These are phyloP conservation scores for Lycia hirtaria DNA, from an alignment of 2,888 invertebrate species.

Conservation along the genomic window DNA sequence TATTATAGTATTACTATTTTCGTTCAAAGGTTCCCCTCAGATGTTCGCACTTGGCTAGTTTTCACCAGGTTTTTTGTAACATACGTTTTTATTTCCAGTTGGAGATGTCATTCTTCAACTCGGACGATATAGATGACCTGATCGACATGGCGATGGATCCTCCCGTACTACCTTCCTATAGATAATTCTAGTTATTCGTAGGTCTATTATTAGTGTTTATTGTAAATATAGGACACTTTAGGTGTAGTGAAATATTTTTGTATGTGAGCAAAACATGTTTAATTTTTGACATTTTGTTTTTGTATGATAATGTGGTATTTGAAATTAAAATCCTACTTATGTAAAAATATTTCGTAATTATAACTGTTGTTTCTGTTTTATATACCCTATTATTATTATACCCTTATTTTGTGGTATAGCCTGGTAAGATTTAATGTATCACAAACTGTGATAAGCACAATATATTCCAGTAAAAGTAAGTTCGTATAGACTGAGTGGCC, in stretches of 20 bases:
- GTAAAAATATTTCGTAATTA: conserved; percentile 2
- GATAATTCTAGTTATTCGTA: conserved; percentile 46
- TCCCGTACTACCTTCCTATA: conserved; percentile 61
- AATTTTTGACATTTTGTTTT: conserved; percentile 2
- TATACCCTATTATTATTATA: background rate
- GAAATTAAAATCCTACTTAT: conserved; percentile 5
- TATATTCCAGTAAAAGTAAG: too few species aligned
- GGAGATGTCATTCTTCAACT: conserved; percentile 79
- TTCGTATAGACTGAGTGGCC: too few species aligned
- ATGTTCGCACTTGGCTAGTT: too few species aligned
- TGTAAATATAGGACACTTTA: conserved; percentile 18
- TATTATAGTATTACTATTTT: too few species aligned
- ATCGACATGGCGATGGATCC: conserved; percentile 80
- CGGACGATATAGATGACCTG: conserved; percentile 78
- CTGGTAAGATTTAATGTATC: too few species aligned
- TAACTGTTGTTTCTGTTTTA: background rate
- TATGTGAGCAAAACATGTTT: conserved; percentile 13
- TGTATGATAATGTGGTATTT: background rate
- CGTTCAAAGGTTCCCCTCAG: too few species aligned
- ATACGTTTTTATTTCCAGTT: conserved; percentile 54
- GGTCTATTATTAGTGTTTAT: conserved; percentile 25
- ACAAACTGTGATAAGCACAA: too few species aligned
- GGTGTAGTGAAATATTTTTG: conserved; percentile 27
- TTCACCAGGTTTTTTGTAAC: background rate
- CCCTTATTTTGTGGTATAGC: too few species aligned